Evolutionary conservation across 64 coral and sea anemone genomes (phyloP).

Genomic region (Actinia tenebrosa): DNA sequence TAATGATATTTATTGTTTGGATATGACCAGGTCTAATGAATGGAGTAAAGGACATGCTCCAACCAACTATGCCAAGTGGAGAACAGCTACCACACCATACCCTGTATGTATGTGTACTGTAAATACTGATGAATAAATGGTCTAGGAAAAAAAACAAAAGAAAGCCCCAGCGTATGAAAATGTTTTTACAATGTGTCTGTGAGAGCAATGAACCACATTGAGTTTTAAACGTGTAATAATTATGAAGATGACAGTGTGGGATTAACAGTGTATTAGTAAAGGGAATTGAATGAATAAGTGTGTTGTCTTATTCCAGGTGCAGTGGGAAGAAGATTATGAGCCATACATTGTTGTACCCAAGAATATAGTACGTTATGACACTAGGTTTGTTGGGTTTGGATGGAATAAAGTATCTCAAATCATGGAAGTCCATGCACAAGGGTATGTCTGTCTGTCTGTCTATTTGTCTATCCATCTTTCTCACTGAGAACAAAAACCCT

Average conservation of each 20-base stretch:
- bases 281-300: neutral
- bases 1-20: neutral
- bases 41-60: constrained; percentile 94
- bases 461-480: no score
- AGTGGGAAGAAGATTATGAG: constrained; percentile 94
- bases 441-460: constrained; percentile 20
- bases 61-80: constrained; percentile 95
- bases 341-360: constrained; percentile 76
- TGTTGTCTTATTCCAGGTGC: constrained; percentile 37
- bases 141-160: no score
- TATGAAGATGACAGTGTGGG: no score
- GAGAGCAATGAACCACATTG: no score
- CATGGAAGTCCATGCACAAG: constrained; percentile 86
- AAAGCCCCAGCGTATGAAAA: no score
- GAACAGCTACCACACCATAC: constrained; percentile 83
- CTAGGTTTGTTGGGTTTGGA: constrained; percentile 90
- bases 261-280: neutral
- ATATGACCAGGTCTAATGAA: constrained; percentile 56
- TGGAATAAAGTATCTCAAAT: constrained; percentile 99
- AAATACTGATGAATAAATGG: no score
- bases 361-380: constrained; percentile 77
- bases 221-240: no score
- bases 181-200: no score
- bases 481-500: no score
- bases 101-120: constrained; percentile 40